phyloP scores from a whole-genome alignment of 2,113 vertebrate genomes.

The Fregata magnificens region DNA sequence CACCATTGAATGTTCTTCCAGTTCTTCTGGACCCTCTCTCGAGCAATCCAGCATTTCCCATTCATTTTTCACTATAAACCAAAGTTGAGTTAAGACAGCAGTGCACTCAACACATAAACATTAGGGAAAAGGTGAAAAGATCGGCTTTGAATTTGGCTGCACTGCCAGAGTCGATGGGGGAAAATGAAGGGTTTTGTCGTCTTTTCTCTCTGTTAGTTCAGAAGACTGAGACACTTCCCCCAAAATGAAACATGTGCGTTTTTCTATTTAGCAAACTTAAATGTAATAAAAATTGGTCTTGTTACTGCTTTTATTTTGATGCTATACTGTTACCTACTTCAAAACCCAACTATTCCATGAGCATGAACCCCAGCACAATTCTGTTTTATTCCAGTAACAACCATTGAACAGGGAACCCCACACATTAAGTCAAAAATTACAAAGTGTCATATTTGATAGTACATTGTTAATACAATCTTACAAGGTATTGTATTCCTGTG shows the following conservation, averaged over 20 bases:
- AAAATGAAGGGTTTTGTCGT: background rate
- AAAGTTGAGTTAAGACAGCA: background rate
- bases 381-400: background rate
- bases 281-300: background rate
- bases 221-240: background rate
- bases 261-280: background rate
- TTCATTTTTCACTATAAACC: slow-evolving; percentile 71
- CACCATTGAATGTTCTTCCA: slow-evolving; percentile 87
- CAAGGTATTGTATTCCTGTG: background rate
- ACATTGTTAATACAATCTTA: background rate
- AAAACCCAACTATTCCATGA: background rate
- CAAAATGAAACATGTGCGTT: background rate
- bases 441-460: background rate
- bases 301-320: background rate
- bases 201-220: background rate
- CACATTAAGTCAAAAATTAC: background rate
- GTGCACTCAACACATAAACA: background rate
- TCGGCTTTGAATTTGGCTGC: background rate
- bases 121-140: background rate
- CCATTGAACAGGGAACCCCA: background rate
- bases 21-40: slow-evolving; percentile 78
- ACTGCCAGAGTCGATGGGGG: background rate
- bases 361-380: background rate
- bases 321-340: background rate
- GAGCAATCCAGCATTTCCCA: slow-evolving; percentile 79